Evolutionary conservation across 2,113 vertebrate species (phyloP).

Genomic region (Ciconia stormi): DNA sequence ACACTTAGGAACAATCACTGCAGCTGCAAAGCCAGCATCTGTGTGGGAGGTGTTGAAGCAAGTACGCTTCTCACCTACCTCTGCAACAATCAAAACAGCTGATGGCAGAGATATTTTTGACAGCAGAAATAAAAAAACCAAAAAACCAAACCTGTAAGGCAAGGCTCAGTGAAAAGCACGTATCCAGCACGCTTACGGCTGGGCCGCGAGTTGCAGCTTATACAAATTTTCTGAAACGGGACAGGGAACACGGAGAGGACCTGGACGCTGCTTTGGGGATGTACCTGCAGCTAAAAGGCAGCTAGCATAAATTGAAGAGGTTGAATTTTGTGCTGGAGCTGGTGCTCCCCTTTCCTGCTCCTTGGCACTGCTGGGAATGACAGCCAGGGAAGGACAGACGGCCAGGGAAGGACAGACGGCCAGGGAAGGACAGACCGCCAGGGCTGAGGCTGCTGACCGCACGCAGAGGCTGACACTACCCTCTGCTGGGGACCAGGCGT

Average conservation of each 20-base stretch:
- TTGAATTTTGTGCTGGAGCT: background rate
- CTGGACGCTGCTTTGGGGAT: accelerated
- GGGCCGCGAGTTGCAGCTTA: background rate
- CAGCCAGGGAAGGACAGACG: background rate
- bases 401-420: background rate
- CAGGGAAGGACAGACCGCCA: background rate
- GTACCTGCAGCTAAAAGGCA: background rate
- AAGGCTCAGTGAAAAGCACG: accelerated
- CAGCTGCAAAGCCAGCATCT: constrained; percentile 18
- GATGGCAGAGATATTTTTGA: background rate
- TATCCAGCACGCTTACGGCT: accelerated
- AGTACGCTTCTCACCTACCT: background rate
- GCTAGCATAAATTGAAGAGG: background rate
- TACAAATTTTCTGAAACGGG: background rate
- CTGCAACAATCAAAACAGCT: background rate
- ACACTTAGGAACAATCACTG: background rate
- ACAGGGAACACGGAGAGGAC: accelerated
- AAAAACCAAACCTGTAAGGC: background rate
- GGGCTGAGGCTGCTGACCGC: background rate
- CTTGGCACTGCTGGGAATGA: background rate
- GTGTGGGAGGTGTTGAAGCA: constrained; percentile 1
- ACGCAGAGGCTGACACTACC: constrained; percentile 17
- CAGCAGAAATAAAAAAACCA: background rate
- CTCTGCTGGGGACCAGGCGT: constrained; percentile 29
- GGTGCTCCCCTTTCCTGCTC: background rate